A percentile compares a stretch with the other conserved stretches of the same genome.
These are phyloP conservation scores for Beroe forskalii DNA, from an alignment of 37 sponge, comb jelly and placozoan genomes.

Conservation along the genomic window DNA sequence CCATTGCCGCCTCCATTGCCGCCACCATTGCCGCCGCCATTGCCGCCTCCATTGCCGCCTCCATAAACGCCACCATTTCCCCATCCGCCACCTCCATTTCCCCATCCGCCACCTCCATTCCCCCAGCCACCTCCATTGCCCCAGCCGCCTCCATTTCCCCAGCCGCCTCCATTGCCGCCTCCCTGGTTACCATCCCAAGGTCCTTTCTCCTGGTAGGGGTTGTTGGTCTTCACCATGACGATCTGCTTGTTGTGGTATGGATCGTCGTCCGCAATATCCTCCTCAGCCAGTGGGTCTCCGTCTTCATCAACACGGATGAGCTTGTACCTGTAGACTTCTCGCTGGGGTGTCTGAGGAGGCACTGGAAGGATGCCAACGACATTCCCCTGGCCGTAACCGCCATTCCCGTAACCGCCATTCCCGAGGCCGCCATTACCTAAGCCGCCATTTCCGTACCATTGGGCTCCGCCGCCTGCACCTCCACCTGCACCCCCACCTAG, in stretches of 20 bases:
- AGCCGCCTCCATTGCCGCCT: background rate
- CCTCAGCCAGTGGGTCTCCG: background rate
- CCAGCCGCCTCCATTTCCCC: background rate
- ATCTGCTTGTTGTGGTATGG: background rate
- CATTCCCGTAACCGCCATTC: background rate
- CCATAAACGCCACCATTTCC: background rate
- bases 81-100: background rate
- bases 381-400: background rate
- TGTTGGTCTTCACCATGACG: background rate
- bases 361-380: background rate
- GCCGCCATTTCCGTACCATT: background rate
- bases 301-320: background rate
- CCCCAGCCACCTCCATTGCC: background rate
- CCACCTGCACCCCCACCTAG: background rate
- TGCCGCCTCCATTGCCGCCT: background rate
- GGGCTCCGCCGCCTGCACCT: background rate
- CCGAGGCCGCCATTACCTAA: background rate
- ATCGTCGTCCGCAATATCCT: background rate
- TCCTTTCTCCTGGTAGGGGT: background rate
- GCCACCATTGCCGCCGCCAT: background rate
- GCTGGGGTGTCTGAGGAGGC: background rate
- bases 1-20: background rate
- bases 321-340: background rate
- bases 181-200: background rate
- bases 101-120: background rate